A percentile compares a stretch with the other conserved stretches of the same genome.
These are phyloP conservation scores for Spodoptera exigua DNA, from an alignment of 2,888 invertebrate species.

Conservation along the genomic window DNA sequence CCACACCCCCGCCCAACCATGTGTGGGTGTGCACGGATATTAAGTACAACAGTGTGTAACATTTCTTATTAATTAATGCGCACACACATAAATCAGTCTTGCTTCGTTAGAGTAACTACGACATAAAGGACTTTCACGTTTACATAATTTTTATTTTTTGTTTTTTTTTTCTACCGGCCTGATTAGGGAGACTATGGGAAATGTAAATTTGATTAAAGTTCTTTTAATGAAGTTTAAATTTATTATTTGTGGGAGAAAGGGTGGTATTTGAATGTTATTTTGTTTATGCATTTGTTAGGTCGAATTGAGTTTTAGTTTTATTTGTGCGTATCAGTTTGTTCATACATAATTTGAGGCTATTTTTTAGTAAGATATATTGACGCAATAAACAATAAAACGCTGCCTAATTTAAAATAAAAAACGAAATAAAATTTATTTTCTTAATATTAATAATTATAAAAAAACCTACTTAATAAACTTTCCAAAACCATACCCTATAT, in stretches of 20 bases:
- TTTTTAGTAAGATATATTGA: no score
- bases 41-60: slow-evolving; percentile 69
- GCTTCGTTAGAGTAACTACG: slow-evolving; percentile 86
- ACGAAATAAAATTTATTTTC: no score
- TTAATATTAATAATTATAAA: slow-evolving; percentile 8
- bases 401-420: no score
- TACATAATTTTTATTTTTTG: slow-evolving; percentile 50
- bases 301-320: no score
- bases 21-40: slow-evolving; percentile 68
- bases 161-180: slow-evolving; percentile 19
- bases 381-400: no score
- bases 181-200: slow-evolving; percentile 10
- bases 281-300: no score
- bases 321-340: no score
- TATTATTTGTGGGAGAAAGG: neutral
- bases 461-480: neutral
- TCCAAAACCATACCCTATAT: neutral
- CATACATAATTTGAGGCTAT: no score
- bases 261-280: no score
- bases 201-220: neutral
- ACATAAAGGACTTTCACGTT: slow-evolving; percentile 78
- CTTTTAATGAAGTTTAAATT: neutral
- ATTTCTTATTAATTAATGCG: slow-evolving; percentile 88
- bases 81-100: slow-evolving; percentile 87
- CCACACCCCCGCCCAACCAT: slow-evolving; percentile 42